These are phyloP conservation scores for Misgurnus mizolepis DNA, from an alignment of 2,113 vertebrate genomes.

Conservation along the genomic window DNA sequence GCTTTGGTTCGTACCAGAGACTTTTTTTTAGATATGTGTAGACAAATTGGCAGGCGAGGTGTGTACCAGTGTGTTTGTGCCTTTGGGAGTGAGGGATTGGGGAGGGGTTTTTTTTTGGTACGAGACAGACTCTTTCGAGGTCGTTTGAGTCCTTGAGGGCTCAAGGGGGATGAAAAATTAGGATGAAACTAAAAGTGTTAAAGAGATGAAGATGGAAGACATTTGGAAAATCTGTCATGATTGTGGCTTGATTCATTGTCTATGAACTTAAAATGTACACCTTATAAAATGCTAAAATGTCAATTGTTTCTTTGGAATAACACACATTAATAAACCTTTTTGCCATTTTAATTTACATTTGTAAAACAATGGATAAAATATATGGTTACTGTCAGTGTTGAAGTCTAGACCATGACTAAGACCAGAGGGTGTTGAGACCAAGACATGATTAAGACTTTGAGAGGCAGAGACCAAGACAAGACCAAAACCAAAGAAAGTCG, in stretches of 20 bases:
- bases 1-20: constrained; percentile 57
- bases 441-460: too few species aligned
- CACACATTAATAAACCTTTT: too few species aligned
- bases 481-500: too few species aligned
- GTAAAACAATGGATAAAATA: too few species aligned
- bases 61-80: constrained; percentile 17
- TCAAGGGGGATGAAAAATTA: constrained; percentile 14
- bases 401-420: too few species aligned
- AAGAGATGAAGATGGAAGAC: neutral
- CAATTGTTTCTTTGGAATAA: too few species aligned
- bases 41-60: constrained; percentile 49
- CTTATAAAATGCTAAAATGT: too few species aligned
- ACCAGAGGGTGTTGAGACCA: too few species aligned
- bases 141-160: constrained; percentile 39
- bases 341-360: too few species aligned
- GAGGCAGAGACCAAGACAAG: too few species aligned
- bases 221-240: neutral
- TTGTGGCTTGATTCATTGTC: neutral
- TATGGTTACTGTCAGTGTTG: too few species aligned
- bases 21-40: constrained; percentile 58
- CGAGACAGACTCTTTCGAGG: constrained; percentile 1
- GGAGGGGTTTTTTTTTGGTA: constrained; percentile 2
- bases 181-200: neutral
- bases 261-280: too few species aligned
- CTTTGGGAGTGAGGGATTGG: neutral